These are phyloP conservation scores for Orchestia grillus DNA, from an alignment of 1,140 invertebrate species.

Conservation along the genomic window DNA sequence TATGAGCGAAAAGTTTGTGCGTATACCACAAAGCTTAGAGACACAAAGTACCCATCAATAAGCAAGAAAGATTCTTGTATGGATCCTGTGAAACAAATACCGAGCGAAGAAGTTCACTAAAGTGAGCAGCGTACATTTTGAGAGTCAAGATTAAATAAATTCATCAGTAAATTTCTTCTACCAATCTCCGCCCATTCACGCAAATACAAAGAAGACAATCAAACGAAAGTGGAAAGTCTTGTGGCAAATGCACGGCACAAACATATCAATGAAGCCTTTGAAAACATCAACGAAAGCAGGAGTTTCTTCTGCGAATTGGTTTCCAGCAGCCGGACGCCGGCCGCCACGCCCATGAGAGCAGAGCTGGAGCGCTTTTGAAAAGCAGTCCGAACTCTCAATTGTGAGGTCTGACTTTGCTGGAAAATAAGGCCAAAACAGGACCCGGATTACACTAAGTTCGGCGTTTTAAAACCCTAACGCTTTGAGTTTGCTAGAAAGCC, in stretches of 20 bases:
- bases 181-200: neutral
- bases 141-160: neutral
- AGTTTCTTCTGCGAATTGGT: neutral
- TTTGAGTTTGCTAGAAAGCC: neutral
- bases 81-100: too few relatives aligned
- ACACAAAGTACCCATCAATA: too few relatives aligned
- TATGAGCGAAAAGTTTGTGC: too few relatives aligned
- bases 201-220: neutral
- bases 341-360: neutral
- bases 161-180: neutral
- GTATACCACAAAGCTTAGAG: too few relatives aligned
- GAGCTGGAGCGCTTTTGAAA: neutral
- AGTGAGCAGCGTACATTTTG: too few relatives aligned
- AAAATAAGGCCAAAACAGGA: neutral
- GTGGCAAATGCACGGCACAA: neutral
- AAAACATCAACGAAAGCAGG: neutral
- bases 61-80: too few relatives aligned
- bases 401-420: neutral
- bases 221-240: neutral
- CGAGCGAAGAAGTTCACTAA: too few relatives aligned
- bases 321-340: neutral
- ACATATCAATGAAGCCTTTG: neutral
- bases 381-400: neutral
- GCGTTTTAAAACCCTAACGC: constrained; percentile 15
- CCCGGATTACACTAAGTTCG: neutral